Conservation (phyloP, 2,797 vertebrate species). For the Sebastes hubbsi region DNA sequence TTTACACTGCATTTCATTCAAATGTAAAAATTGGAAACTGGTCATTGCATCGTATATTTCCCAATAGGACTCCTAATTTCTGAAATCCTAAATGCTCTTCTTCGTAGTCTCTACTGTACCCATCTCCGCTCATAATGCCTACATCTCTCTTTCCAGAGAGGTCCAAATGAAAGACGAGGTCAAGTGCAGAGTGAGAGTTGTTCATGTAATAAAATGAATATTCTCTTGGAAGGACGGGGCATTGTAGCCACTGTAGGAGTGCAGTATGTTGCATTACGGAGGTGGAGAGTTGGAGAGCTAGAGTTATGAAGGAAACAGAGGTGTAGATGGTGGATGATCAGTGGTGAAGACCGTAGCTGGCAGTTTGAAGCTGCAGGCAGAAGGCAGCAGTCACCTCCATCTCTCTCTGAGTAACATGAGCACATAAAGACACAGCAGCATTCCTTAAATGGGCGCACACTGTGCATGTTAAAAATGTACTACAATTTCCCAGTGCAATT, state of each 20-base stretch:
- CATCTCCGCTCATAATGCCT: not conserved
- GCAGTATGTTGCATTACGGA: not conserved
- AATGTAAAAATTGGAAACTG: not conserved
- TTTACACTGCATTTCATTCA: not conserved
- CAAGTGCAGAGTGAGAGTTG: not conserved
- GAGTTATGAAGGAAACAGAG: not conserved
- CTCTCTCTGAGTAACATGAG: not conserved
- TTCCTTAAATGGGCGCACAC: not conserved
- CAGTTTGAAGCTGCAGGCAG: not conserved
- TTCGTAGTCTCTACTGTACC: not conserved
- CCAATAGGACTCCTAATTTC: not conserved
- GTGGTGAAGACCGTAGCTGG: not conserved
- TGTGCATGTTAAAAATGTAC: not conserved
- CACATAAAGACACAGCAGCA: not conserved
- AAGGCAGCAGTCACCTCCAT: not conserved
- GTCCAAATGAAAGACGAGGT: not conserved
- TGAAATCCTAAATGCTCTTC: not conserved
- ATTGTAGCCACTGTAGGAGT: not conserved
- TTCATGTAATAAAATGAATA: not conserved
- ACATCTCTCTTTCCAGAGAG: not conserved
- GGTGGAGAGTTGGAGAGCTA: not conserved
- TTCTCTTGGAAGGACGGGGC: not conserved
- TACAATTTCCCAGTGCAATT: not conserved
- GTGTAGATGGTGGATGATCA: not conserved
- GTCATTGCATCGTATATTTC: not conserved